phyloP scores from a whole-genome alignment of 1,140 invertebrate species.

The Aphidius gifuensis region DNA sequence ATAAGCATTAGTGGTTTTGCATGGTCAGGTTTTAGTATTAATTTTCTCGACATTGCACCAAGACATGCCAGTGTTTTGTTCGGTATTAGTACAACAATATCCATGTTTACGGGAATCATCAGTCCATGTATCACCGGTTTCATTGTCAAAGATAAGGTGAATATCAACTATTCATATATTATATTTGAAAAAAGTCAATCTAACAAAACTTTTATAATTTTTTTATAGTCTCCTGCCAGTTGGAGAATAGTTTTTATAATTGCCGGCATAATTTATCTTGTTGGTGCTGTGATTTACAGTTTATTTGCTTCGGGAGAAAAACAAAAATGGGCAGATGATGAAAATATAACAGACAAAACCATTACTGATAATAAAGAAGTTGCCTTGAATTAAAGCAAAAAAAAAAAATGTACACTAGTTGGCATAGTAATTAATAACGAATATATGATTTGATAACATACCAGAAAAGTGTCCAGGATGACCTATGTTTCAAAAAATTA shows the following conservation, averaged over 20 bases:
- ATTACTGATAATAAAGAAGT: no score
- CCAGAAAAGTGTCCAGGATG: no score
- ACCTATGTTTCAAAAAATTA: no score
- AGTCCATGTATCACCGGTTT: slow-evolving; percentile 76
- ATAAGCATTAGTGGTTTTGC: slow-evolving; percentile 86
- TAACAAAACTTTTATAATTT: not conserved
- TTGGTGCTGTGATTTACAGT: slow-evolving; percentile 76
- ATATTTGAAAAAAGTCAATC: not conserved
- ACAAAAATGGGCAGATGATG: slow-evolving; percentile 71
- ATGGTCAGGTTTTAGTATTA: slow-evolving; percentile 82
- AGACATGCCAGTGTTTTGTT: slow-evolving; percentile 78
- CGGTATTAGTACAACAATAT: slow-evolving; percentile 85
- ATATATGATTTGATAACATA: no score
- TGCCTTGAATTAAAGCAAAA: no score
- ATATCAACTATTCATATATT: not conserved
- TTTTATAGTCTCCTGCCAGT: slow-evolving; percentile 64
- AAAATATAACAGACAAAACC: slow-evolving; percentile 34
- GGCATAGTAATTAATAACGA: no score
- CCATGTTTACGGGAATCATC: slow-evolving; percentile 82
- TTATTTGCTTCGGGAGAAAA: slow-evolving; percentile 74
- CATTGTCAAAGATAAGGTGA: slow-evolving; percentile 69
- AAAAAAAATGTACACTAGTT: no score
- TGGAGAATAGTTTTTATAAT: slow-evolving; percentile 86
- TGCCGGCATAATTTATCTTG: slow-evolving; percentile 70
- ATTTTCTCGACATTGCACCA: slow-evolving; percentile 83